These are phyloP conservation scores for Hypanus sabinus DNA, from an alignment of 2,113 vertebrate species.

Conservation along the genomic window DNA sequence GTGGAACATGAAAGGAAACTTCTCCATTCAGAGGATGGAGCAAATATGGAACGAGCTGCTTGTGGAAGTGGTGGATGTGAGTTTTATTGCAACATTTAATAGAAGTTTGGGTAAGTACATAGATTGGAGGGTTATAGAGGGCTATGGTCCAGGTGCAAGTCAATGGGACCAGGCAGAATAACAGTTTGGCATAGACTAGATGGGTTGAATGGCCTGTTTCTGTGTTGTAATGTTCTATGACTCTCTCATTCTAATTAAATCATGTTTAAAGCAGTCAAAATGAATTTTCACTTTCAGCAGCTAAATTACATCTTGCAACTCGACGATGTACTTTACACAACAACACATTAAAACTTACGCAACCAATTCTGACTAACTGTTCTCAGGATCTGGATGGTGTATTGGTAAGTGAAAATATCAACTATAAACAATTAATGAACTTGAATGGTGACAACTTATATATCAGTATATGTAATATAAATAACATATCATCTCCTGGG, in stretches of 20 bases:
- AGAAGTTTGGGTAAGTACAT: no score
- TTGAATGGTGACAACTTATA: not conserved
- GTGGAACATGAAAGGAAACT: no score
- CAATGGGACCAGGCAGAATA: no score
- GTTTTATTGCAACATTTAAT: no score
- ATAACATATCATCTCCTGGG: not conserved
- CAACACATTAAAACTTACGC: not conserved
- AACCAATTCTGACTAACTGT: not conserved
- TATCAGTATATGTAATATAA: not conserved
- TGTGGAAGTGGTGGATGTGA: no score
- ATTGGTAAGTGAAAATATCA: slow-evolving; percentile 5
- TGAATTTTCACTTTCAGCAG: not conserved
- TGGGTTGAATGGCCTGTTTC: no score
- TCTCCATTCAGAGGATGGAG: no score
- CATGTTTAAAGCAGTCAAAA: not conserved
- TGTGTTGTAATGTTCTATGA: no score
- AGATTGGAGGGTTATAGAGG: no score
- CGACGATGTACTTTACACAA: not conserved
- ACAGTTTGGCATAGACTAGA: no score
- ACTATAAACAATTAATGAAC: not conserved
- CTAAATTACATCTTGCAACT: not conserved
- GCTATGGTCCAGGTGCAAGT: no score
- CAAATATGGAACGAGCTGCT: no score
- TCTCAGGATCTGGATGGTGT: not conserved
- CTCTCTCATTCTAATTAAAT: not conserved